Base-by-base conservation (phyloP, 2,888 invertebrate genomes). In the Gari tellinella region DNA sequence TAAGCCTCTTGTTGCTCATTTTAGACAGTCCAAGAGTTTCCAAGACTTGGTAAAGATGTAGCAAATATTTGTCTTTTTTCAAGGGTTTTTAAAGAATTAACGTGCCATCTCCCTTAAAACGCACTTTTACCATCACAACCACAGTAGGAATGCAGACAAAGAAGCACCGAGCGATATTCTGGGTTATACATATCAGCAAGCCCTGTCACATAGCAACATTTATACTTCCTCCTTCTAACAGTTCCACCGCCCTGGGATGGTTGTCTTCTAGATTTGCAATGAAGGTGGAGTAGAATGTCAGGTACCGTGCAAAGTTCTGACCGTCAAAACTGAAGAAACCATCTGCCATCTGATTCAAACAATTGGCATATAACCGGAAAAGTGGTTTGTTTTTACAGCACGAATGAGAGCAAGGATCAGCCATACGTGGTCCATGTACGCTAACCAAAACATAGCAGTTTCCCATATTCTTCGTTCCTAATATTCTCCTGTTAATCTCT, bases 181-280 rank as follows among this genome's bases (percentile, higher is more conserved):
- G 21, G 38, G 4, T 31, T 31, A 10, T 31, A 31, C 31, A 31
- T 48, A 38, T 48, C 64, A 14, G 25, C n/a, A n/a, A n/a, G n/a
- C n/a, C n/a, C n/a, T n/a, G n/a, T n/a, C n/a, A n/a, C n/a, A n/a
- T n/a, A n/a, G n/a, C 77, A n/a, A 81, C 82, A 51, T 75, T 78
- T 1, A 83, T 72, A 7, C 67, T 80, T 10, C 78, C 82, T 38
- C 57, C 25, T 25, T 69, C 23, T 3, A 80, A 37, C 1, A 80
- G 43, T 10, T 67, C 70, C 12, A 56, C 43, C 25, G 70, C 57
- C 12, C 75, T 75, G 17, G 82, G 77, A 45, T 81, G 77, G 8
- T 4, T 31, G 4, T 31, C 31, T 4, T 31, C 31, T 10, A 31
- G 10, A 31, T 31, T 31, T 31, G 31, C 31, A 7, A 31, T 7